Conservation (phyloP, 2,797 vertebrate species). For the Coccyzus lansbergi region DNA sequence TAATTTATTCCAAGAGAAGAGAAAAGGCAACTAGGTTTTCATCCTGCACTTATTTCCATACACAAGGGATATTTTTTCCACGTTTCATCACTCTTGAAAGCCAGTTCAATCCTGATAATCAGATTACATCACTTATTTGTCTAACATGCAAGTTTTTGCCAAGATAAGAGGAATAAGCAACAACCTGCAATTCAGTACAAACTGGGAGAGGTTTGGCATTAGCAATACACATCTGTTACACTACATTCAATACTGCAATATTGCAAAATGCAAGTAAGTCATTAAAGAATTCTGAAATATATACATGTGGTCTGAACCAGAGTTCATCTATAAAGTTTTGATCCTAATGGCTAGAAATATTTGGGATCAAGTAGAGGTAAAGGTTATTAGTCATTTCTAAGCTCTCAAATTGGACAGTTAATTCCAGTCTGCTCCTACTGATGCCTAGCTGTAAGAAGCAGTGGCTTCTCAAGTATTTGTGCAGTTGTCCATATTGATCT, state of each 20-base stretch:
- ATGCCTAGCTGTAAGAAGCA: neutral
- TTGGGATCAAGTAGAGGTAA: neutral
- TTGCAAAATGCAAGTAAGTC: neutral
- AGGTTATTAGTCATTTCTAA: neutral
- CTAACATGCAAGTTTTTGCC: neutral
- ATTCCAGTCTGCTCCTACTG: neutral
- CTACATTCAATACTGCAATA: neutral
- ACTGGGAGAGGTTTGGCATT: neutral
- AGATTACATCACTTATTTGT: neutral
- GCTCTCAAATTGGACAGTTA: neutral
- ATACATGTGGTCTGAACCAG: neutral
- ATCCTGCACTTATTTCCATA: neutral
- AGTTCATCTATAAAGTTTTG: neutral
- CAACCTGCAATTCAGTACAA: neutral
- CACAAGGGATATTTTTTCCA: neutral
- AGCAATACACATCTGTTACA: neutral
- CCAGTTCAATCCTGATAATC: neutral
- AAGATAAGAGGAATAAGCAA: neutral
- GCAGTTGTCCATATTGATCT: neutral
- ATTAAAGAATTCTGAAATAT: neutral
- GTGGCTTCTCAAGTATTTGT: neutral
- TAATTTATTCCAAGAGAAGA: neutral
- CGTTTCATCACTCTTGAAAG: neutral
- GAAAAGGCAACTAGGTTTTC: neutral
- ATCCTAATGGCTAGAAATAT: neutral